phyloP scores from a whole-genome alignment of 2,888 invertebrate species.

The Muscina levida region DNA sequence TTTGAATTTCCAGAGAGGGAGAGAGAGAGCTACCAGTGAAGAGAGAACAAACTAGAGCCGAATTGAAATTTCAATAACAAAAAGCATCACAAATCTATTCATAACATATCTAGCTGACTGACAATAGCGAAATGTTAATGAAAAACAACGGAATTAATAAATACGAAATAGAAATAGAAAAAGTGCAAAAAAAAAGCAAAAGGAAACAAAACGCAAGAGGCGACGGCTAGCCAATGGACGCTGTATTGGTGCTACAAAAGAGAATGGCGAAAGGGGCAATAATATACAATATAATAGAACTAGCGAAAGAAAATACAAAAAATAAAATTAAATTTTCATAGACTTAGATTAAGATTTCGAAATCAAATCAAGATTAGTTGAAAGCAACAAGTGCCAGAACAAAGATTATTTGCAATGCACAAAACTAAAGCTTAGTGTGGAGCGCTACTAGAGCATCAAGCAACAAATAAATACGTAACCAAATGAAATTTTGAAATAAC shows the following conservation, averaged over 20 bases:
- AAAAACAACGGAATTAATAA: constrained; percentile 50
- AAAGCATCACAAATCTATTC: constrained; percentile 57
- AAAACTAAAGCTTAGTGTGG: no score
- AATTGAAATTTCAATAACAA: constrained; percentile 60
- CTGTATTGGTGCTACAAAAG: not conserved
- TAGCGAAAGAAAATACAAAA: not conserved
- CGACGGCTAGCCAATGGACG: not conserved
- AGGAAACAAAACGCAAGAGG: not conserved
- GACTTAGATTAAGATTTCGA: constrained; percentile 54
- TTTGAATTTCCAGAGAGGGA: not conserved
- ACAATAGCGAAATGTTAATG: constrained; percentile 51
- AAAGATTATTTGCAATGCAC: constrained; percentile 52
- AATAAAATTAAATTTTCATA: constrained; percentile 49
- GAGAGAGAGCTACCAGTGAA: not conserved
- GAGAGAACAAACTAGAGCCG: not conserved
- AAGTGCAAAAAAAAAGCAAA: not conserved
- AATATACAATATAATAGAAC: constrained; percentile 8
- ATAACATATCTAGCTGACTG: constrained; percentile 6
- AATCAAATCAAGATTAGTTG: constrained; percentile 65
- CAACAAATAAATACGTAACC: no score
- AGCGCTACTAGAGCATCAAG: no score
- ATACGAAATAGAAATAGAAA: constrained; percentile 17
- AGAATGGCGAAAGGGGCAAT: constrained; percentile 1
- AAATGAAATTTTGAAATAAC: constrained; percentile 12
- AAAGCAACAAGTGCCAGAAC: constrained; percentile 60